These are phyloP conservation scores for Sylvilagus bachmani DNA, from an alignment of 2,113 vertebrate genomes.

Conservation along the genomic window DNA sequence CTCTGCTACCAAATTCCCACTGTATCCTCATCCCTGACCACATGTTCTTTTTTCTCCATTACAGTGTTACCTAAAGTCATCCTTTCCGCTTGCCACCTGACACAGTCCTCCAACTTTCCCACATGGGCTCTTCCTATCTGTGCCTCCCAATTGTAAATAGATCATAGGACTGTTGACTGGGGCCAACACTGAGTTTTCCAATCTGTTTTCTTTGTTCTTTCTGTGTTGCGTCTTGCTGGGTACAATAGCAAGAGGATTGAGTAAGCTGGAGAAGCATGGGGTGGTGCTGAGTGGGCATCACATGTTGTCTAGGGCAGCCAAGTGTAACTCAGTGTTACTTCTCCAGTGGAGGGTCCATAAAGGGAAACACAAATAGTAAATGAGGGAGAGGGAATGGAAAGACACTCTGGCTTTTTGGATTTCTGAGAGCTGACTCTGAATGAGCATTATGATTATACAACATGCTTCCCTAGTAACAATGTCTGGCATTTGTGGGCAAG, in stretches of 20 bases:
- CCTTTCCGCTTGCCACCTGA: background rate
- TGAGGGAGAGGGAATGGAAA: background rate
- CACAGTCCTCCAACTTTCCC: background rate
- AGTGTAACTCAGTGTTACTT: too few species aligned
- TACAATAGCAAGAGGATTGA: background rate
- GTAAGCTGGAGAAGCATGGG: background rate
- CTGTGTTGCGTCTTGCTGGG: background rate
- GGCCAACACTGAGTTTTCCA: background rate
- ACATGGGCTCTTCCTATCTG: background rate
- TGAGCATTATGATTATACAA: background rate
- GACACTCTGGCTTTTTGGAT: background rate
- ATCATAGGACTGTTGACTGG: background rate
- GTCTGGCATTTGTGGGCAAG: conserved; percentile 53
- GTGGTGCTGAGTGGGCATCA: background rate
- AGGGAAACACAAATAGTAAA: background rate
- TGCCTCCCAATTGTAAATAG: background rate
- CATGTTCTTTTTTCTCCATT: background rate
- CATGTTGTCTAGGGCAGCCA: background rate
- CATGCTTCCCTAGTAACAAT: background rate
- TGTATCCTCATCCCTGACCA: background rate
- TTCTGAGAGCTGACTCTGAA: background rate
- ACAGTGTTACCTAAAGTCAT: background rate
- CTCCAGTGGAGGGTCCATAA: background rate
- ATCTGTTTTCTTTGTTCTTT: background rate
- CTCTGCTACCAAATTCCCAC: background rate